phyloP scores from a whole-genome alignment of 1,140 invertebrate species.

The Apis florea region DNA sequence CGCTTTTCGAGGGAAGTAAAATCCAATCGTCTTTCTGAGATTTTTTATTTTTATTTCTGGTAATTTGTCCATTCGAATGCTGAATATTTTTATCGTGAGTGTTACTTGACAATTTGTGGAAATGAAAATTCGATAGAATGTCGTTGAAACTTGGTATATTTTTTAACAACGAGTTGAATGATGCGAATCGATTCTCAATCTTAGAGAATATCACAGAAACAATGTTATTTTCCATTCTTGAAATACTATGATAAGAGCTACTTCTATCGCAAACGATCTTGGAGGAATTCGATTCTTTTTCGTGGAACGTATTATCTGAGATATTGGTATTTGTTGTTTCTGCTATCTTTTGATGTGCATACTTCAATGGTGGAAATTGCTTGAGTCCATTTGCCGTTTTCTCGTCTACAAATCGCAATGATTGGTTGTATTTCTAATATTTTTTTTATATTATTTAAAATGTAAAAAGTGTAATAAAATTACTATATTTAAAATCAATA shows the following conservation, averaged over 20 bases:
- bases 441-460: not conserved
- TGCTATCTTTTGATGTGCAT: not conserved
- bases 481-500: too few relatives aligned
- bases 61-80: not conserved
- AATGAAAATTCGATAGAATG: not conserved
- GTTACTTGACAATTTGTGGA: not conserved
- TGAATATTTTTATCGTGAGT: too few relatives aligned
- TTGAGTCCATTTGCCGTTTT: not conserved
- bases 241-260: not conserved
- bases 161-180: slow-evolving; percentile 43
- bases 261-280: slow-evolving; percentile 10
- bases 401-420: not conserved
- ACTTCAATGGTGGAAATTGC: slow-evolving; percentile 17
- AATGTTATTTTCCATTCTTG: slow-evolving; percentile 13
- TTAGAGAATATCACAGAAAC: slow-evolving; percentile 41
- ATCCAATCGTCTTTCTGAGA: not conserved
- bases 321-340: not conserved
- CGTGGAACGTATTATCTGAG: not conserved
- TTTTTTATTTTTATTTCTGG: not conserved
- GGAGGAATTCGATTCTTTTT: not conserved
- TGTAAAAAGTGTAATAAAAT: not conserved
- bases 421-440: not conserved
- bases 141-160: slow-evolving; percentile 46
- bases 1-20: not conserved
- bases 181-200: slow-evolving; percentile 48